These are phyloP conservation scores for Leptobrachium ailaonicum DNA, from an alignment of 2,113 vertebrate species.

Conservation along the genomic window DNA sequence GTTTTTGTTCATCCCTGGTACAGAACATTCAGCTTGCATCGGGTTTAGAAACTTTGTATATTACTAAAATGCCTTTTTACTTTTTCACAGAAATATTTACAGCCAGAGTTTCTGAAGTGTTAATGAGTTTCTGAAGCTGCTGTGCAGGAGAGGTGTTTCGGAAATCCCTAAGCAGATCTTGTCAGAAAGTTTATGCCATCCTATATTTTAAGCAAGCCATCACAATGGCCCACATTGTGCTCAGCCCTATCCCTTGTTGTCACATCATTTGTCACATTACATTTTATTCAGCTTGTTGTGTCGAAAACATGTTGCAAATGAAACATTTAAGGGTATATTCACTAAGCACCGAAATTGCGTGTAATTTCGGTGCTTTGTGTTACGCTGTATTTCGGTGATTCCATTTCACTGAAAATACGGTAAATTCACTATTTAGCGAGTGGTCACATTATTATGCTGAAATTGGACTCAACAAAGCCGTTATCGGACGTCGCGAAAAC, in stretches of 20 bases:
- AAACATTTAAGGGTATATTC: no score
- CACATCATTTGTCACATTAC: not conserved
- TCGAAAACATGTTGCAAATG: not conserved
- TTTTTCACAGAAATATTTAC: not conserved
- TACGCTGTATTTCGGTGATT: no score
- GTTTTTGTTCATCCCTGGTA: no score
- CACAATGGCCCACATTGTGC: not conserved
- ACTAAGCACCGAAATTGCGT: no score
- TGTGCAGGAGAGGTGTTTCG: not conserved
- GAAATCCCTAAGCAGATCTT: conserved; percentile 10
- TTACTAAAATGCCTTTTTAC: no score
- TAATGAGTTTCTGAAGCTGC: conserved; percentile 1
- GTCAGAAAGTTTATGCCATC: not conserved
- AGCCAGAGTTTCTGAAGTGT: not conserved
- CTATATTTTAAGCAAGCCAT: not conserved
- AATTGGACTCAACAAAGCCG: no score
- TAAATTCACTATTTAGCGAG: no score
- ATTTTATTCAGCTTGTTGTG: not conserved
- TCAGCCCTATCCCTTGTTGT: not conserved
- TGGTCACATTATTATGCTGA: no score
- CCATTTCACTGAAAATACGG: no score
- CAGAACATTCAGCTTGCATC: not conserved
- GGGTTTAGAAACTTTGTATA: not conserved
- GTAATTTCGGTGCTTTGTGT: no score
- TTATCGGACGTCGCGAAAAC: no score